These are phyloP conservation scores for Cataglyphis rosenhaueri DNA, from an alignment of 2,888 invertebrate species.

Conservation along the genomic window DNA sequence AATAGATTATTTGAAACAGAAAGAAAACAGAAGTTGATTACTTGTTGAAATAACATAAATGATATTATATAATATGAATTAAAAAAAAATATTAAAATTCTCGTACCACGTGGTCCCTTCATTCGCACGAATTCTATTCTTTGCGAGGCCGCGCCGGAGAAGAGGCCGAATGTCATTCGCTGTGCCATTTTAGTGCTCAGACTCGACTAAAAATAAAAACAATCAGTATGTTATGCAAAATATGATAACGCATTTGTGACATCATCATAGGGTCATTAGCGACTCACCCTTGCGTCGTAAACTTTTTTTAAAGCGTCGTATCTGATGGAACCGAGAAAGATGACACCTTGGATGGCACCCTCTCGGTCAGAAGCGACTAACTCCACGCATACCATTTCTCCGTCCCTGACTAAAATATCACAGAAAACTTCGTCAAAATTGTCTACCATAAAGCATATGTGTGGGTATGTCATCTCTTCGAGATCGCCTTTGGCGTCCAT, in stretches of 20 bases:
- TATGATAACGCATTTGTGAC: neutral
- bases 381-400: slow-evolving; percentile 99
- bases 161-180: slow-evolving; percentile 97
- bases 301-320: slow-evolving; percentile 99
- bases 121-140: slow-evolving; percentile 99
- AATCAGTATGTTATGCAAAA: neutral
- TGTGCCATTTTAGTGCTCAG: slow-evolving; percentile 97
- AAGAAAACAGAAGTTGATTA: neutral
- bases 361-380: slow-evolving; percentile 96
- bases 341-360: slow-evolving; percentile 95
- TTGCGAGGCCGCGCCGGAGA: slow-evolving; percentile 91
- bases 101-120: slow-evolving; percentile 96
- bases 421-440: slow-evolving; percentile 99
- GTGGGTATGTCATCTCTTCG: slow-evolving; percentile 99
- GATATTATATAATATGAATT: neutral
- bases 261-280: neutral
- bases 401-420: slow-evolving; percentile 98
- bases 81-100: neutral
- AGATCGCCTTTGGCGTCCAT: slow-evolving; percentile 99
- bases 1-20: neutral
- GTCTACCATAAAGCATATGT: slow-evolving; percentile 99
- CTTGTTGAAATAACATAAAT: slow-evolving; percentile 5
- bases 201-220: slow-evolving; percentile 90
- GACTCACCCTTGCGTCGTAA: slow-evolving; percentile 96
- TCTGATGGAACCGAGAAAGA: slow-evolving; percentile 98